Percentiles rank a stretch among this genome's conserved stretches.
Evolutionary conservation across 2,113 vertebrate species (phyloP).

Genomic region (human): GRCh38 chr2:168633501-168634000

Average conservation of each 20-base stretch:
- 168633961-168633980: background rate
- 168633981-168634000: background rate
- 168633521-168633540: background rate
- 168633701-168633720: background rate
- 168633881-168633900: background rate
- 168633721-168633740: background rate
- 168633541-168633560: background rate
- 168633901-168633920: background rate
- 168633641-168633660: background rate
- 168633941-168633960: background rate
- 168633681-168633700: slow-evolving; percentile 12
- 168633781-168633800: background rate
- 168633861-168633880: background rate
- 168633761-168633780: background rate
- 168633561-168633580: background rate
- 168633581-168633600: background rate
- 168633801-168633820: background rate
- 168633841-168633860: background rate
- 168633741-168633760: slow-evolving; percentile 3
- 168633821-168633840: background rate
- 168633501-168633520: background rate
- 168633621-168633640: background rate
- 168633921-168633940: background rate
- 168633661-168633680: slow-evolving; percentile 33
- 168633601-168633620: background rate